Evolutionary conservation across 2,113 vertebrate species (phyloP).

Genomic region (Anhinga rufa): DNA sequence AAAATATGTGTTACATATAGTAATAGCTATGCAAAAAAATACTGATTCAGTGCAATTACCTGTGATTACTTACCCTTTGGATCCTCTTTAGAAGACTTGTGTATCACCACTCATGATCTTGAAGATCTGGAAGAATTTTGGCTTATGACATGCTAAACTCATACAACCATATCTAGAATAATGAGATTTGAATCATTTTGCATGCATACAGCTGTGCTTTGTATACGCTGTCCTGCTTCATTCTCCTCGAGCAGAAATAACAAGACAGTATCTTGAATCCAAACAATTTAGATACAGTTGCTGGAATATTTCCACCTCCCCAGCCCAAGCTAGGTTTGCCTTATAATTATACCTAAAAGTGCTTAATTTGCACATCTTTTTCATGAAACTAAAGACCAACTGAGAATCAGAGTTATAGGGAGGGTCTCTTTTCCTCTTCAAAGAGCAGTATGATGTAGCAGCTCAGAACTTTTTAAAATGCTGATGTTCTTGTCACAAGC

Average conservation of each 20-base stretch:
- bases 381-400: background rate
- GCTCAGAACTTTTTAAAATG: background rate
- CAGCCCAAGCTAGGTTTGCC: background rate
- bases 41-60: background rate
- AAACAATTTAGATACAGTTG: background rate
- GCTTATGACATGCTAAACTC: background rate
- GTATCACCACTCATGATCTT: too few species aligned
- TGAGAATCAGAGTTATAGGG: background rate
- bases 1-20: background rate
- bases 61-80: background rate
- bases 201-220: background rate
- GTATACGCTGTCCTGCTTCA: background rate
- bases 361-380: background rate
- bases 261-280: background rate
- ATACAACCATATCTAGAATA: background rate
- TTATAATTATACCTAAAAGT: background rate
- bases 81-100: background rate
- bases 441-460: background rate
- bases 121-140: background rate
- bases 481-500: background rate
- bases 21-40: background rate
- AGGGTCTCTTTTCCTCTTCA: background rate
- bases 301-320: background rate
- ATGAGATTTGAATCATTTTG: accelerated
- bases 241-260: background rate